Conservation (phyloP, 2,797 vertebrate species). For the Argya squamiceps region DNA sequence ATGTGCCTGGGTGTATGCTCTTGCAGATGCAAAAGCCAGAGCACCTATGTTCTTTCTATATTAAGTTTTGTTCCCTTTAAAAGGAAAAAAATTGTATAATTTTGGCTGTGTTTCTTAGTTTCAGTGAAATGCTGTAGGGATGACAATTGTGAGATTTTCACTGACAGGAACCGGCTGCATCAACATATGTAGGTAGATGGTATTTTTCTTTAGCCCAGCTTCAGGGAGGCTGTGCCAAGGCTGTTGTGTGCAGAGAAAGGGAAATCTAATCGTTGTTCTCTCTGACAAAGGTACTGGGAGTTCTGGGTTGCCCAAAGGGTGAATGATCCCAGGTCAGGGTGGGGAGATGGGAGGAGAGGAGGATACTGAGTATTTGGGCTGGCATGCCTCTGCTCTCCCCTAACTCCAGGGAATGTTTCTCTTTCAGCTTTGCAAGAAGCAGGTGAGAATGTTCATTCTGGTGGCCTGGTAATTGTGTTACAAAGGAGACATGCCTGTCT, state of each 20-base stretch:
- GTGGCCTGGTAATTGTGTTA: not conserved
- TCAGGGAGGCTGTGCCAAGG: not conserved
- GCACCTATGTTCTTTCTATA: not conserved
- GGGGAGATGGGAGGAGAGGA: not conserved
- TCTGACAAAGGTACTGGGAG: not conserved
- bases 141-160: not conserved
- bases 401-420: not conserved
- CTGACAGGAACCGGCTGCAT: not conserved
- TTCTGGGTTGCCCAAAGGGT: not conserved
- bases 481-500: slow-evolving; percentile 9
- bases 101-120: not conserved
- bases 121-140: not conserved
- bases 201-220: not conserved
- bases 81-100: not conserved
- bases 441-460: not conserved
- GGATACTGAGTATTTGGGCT: not conserved
- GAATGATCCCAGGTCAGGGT: not conserved
- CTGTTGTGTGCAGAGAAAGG: not conserved
- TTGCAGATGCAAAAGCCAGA: not conserved
- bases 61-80: not conserved
- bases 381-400: not conserved
- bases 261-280: not conserved
- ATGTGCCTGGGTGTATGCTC: not conserved
- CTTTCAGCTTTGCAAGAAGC: not conserved
- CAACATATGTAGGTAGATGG: not conserved